These are phyloP conservation scores for Lasioglossum oenotherae DNA, from an alignment of 2,888 invertebrate genomes.

Conservation along the genomic window DNA sequence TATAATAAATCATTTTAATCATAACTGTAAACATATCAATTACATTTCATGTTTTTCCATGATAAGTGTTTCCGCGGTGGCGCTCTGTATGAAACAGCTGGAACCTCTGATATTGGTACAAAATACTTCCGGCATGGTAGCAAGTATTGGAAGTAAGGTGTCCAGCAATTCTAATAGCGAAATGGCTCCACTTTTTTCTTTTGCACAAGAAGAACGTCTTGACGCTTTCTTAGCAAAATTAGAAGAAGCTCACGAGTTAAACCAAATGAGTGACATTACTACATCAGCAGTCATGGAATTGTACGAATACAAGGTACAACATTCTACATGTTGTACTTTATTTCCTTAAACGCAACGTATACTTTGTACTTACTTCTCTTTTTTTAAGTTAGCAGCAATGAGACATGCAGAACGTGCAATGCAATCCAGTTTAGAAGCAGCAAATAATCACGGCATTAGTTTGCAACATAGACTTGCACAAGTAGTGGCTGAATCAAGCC, in stretches of 20 bases:
- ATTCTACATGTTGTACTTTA: not conserved
- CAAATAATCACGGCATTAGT: constrained; percentile 85
- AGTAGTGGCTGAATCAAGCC: constrained; percentile 84
- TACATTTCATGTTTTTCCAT: constrained; percentile 47
- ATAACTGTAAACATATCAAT: constrained; percentile 41
- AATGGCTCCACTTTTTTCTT: constrained; percentile 81
- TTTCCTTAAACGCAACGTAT: not conserved
- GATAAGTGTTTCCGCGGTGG: constrained; percentile 72
- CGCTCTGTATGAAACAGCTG: constrained; percentile 79
- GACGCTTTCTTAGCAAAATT: constrained; percentile 85
- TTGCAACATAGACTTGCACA: constrained; percentile 85
- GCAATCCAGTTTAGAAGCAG: constrained; percentile 85
- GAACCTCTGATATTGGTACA: constrained; percentile 80
- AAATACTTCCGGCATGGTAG: constrained; percentile 52
- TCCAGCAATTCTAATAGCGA: constrained; percentile 59
- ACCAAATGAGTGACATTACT: constrained; percentile 86
- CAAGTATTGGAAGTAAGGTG: constrained; percentile 45
- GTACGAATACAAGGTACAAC: constrained; percentile 87
- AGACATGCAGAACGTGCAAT: constrained; percentile 85
- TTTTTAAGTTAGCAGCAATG: constrained; percentile 84
- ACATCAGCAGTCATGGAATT: constrained; percentile 90
- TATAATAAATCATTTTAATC: constrained; percentile 35
- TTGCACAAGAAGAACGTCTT: constrained; percentile 85
- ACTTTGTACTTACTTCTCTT: not conserved
- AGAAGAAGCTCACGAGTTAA: constrained; percentile 84